Percentiles rank a stretch among this genome's conserved stretches.
phyloP scores from a whole-genome alignment of 2,113 vertebrate species.

The Lucifuga dentata region DNA sequence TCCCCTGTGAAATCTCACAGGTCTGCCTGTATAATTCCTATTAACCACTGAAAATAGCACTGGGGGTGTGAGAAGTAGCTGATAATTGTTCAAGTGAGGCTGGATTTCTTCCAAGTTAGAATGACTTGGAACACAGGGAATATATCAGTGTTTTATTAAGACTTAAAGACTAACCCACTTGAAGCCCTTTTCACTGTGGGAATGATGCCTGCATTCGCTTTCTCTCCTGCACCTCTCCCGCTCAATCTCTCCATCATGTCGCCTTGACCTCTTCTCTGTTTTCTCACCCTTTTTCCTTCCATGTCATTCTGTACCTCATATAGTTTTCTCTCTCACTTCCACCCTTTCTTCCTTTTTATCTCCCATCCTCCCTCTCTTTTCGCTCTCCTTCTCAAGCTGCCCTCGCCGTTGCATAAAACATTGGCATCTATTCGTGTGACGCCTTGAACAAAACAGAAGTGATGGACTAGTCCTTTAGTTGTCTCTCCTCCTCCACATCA shows the following conservation, averaged over 20 bases:
- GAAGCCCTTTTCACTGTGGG: constrained; percentile 19
- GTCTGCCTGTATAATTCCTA: constrained; percentile 36
- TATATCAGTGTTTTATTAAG: constrained; percentile 34
- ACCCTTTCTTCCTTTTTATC: constrained; percentile 8
- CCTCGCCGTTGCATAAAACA: no score
- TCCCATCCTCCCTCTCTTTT: constrained; percentile 14
- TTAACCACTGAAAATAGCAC: constrained; percentile 49
- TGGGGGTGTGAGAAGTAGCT: constrained; percentile 39
- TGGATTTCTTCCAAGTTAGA: constrained; percentile 49
- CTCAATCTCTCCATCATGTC: background rate
- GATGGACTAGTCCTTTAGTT: background rate
- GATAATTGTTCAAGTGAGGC: constrained; percentile 47
- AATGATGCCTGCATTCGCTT: constrained; percentile 26
- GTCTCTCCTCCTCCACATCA: background rate
- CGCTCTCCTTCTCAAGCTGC: no score
- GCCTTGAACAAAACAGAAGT: background rate
- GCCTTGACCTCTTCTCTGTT: background rate
- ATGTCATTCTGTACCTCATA: background rate
- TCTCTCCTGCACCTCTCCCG: constrained; percentile 7
- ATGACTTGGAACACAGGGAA: constrained; percentile 35
- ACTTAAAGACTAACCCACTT: constrained; percentile 35
- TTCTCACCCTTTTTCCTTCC: no score
- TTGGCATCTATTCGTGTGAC: no score
- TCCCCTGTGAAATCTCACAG: constrained; percentile 41
- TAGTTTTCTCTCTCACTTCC: background rate